A percentile compares a stretch with the other conserved stretches of the same genome.
Evolutionary conservation across 37 sponge, comb jelly and placozoan species (phyloP).

Genomic region (Ephydatia muelleri): DNA sequence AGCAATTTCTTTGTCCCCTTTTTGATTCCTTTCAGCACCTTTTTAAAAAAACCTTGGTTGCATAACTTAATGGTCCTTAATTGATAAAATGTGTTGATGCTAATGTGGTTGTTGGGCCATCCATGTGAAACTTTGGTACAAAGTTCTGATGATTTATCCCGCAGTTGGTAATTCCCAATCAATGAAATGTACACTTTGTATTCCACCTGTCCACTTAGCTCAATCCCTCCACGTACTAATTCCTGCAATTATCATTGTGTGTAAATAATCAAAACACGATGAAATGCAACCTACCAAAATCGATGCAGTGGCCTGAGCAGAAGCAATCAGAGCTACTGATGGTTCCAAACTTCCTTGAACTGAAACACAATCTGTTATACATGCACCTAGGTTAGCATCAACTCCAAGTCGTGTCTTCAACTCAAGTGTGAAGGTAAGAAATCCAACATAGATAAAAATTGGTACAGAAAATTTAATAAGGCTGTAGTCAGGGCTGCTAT

Average conservation of each 20-base stretch:
- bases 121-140: conserved; percentile 1
- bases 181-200: neutral
- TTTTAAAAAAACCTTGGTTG: neutral
- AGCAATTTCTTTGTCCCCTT: neutral
- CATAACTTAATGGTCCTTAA: conserved; percentile 1
- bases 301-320: neutral
- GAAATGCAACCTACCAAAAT: neutral
- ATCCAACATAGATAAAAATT: conserved; percentile 1
- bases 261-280: neutral
- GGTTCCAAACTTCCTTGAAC: conserved; percentile 1
- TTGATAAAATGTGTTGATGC: conserved; percentile 1
- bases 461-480: neutral
- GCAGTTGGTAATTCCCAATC: neutral
- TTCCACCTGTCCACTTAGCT: neutral
- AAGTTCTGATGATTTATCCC: conserved; percentile 1
- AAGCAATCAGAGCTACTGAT: neutral
- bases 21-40: neutral
- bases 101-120: neutral
- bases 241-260: conserved; percentile 1
- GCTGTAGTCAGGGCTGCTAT: neutral
- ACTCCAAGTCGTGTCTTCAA: conserved; percentile 1
- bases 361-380: conserved; percentile 1
- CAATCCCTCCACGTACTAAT: conserved; percentile 1
- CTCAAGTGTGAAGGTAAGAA: conserved; percentile 1
- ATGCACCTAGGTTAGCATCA: neutral